Evolutionary conservation across 2,113 vertebrate species (phyloP).

Genomic region (Mastomys natalensis): DNA sequence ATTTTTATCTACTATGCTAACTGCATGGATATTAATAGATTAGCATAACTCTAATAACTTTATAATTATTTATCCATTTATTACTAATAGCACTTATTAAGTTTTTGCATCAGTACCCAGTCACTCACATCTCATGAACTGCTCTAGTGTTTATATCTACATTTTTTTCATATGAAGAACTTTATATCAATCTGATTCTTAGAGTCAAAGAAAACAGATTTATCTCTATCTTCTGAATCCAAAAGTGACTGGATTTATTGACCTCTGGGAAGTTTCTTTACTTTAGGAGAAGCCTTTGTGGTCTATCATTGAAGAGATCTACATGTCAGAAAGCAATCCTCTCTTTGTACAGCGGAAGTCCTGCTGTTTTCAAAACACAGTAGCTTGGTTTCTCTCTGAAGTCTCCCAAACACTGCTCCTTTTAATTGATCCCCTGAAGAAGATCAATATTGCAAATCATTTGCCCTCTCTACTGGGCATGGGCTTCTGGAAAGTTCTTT

Average conservation of each 20-base stretch:
- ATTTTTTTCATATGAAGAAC: neutral
- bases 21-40: neutral
- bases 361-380: neutral
- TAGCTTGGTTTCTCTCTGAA: neutral
- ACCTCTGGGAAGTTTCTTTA: conserved; percentile 32
- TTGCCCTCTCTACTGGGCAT: neutral
- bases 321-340: neutral
- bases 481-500: neutral
- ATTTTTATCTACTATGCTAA: neutral
- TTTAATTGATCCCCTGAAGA: neutral
- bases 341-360: conserved; percentile 16
- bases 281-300: neutral
- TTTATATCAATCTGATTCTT: conserved; percentile 41
- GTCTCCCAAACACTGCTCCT: neutral
- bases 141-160: neutral
- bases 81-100: neutral
- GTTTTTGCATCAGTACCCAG: neutral
- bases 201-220: neutral
- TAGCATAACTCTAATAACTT: conserved; percentile 14
- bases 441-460: neutral
- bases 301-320: neutral
- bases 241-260: neutral
- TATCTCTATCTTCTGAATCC: conserved; percentile 19
- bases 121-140: neutral
- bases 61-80: neutral